Evolutionary conservation across 2,113 vertebrate species (phyloP), one percentile per base, ranked within the genome.

Genomic region (Morone chrysops): DNA sequence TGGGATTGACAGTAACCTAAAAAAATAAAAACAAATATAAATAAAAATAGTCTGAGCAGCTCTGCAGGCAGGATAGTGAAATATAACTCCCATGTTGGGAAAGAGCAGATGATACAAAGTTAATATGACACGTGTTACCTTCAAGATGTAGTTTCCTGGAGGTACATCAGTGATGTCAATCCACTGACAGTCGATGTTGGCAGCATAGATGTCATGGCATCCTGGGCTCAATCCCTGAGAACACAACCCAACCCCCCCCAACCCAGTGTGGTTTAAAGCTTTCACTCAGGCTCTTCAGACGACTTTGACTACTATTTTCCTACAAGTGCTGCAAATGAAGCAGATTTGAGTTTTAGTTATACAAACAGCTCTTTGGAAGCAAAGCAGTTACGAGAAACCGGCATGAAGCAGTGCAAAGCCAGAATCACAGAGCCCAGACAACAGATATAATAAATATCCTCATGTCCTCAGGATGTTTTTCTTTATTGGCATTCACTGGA

Each of bases 111-210:
- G 72, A 72, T 70, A 3, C 12, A 11, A 61, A 65, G 8, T 45
- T 4, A 36, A 36, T 12, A 18, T 70, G n/a, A 70, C 18, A 13
- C 0, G 31, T 41, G 31, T 75, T 84, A 96, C 96, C 95, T 96
- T 96, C 5, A 97, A 88, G 47, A 96, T 87, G 51, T 97, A 97
- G 69, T 93, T 96, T 73, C 96, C 96, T 5, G 96, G 95, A 51
- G 87, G 91, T 0, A 97, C 96, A n/a, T 97, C 96, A 0, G 96
- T 97, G 88, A 97, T 97, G 92, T 97, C 96, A 10, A 97, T 96
- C 96, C 96, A 97, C 88, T 97, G 96, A 86, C 96, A 97, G 89
- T 97, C 96, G 25, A 97, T 97, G 86, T 97, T 96, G 70, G 96
- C 96, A 40, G 96, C 95, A 41, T 97, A 97, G 5, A 94, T 90